Conservation (phyloP, 2,113 vertebrate species). For the Hystrix brachyura region DNA sequence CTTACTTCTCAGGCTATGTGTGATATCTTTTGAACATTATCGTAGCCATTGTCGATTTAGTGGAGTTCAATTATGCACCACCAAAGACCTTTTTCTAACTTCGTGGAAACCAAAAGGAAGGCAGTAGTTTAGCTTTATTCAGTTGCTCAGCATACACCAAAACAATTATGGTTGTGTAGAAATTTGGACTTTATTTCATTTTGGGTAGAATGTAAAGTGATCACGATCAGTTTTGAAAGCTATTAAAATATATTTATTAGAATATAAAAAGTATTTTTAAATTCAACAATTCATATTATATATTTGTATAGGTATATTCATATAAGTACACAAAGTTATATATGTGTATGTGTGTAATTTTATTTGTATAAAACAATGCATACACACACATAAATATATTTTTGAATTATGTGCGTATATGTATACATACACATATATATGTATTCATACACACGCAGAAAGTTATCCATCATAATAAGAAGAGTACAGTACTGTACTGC, state of each 20-base stretch:
- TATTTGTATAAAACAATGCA: neutral
- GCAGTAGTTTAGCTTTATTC: neutral
- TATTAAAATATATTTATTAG: constrained; percentile 27
- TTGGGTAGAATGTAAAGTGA: neutral
- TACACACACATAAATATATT: neutral
- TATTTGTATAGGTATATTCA: neutral
- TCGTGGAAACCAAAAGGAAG: neutral
- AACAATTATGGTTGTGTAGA: neutral
- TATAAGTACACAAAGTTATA: neutral
- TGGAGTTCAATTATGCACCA: neutral
- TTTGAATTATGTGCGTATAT: neutral
- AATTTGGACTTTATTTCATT: neutral
- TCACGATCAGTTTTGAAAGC: neutral
- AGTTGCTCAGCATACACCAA: neutral
- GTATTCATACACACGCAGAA: neutral
- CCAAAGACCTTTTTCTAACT: neutral
- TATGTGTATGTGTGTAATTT: neutral
- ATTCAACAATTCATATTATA: neutral
- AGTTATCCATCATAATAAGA: neutral
- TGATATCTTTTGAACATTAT: constrained; percentile 32
- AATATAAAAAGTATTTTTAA: neutral
- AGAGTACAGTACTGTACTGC: neutral
- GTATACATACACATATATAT: neutral
- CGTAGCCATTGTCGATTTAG: neutral
- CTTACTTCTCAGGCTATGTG: neutral